These are phyloP conservation scores for Cotesia congregata DNA, from an alignment of 2,888 invertebrate genomes.

Conservation along the genomic window DNA sequence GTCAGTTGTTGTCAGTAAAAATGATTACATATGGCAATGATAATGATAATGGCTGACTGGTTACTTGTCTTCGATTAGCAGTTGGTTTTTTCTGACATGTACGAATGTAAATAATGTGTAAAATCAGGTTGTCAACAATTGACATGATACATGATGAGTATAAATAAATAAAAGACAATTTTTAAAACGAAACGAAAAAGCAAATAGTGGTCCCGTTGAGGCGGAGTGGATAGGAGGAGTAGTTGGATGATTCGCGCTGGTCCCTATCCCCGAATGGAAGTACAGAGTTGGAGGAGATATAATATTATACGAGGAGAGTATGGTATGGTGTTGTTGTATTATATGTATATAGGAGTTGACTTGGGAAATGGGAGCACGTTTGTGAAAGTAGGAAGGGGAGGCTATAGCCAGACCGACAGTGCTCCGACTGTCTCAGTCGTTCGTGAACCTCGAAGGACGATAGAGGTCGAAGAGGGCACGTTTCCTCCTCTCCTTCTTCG, in stretches of 20 bases:
- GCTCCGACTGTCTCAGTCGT: constrained; percentile 67
- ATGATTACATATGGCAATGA: constrained; percentile 58
- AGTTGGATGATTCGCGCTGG: constrained; percentile 44
- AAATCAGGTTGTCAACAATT: too few relatives aligned
- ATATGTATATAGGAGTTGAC: constrained; percentile 45
- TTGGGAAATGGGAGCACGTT: constrained; percentile 68
- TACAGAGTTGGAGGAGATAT: constrained; percentile 6
- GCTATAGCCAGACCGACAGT: constrained; percentile 66
- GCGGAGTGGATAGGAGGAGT: constrained; percentile 22
- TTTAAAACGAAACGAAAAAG: too few relatives aligned
- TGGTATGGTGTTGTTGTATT: constrained; percentile 42
- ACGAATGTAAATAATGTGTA: too few relatives aligned
- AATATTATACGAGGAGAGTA: background rate
- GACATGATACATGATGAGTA: too few relatives aligned
- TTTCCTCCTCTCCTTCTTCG: constrained; percentile 49
- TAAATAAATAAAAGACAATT: too few relatives aligned
- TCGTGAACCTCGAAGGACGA: constrained; percentile 70
- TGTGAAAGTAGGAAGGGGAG: constrained; percentile 66
- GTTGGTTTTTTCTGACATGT: too few relatives aligned
- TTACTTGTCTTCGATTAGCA: background rate
- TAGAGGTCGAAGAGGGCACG: constrained; percentile 68
- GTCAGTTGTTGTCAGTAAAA: background rate
- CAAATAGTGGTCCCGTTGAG: constrained; percentile 3
- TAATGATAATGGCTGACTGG: constrained; percentile 54
- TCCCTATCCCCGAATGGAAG: constrained; percentile 47